A percentile compares a stretch with the other conserved stretches of the same genome.
phyloP scores from a whole-genome alignment of 2,888 invertebrate genomes.

The Drosophila kambysellisi region DNA sequence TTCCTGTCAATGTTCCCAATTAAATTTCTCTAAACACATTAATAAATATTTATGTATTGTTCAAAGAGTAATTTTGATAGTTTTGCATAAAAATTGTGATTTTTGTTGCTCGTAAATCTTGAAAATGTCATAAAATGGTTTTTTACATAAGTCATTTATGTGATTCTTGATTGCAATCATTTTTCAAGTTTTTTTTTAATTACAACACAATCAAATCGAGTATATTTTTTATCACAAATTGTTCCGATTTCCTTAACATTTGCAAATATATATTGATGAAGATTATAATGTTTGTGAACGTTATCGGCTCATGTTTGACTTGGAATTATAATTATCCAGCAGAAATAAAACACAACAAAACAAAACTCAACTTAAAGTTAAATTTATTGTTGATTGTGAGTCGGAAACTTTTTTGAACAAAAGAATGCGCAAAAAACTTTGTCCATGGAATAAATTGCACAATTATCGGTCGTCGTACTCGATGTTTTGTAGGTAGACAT shows the following conservation, averaged over 20 bases:
- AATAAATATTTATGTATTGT: not conserved
- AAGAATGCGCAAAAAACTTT: slow-evolving; percentile 25
- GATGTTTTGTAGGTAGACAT: slow-evolving; percentile 11
- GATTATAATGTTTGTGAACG: accelerated
- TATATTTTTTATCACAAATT: not conserved
- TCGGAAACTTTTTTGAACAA: slow-evolving; percentile 19
- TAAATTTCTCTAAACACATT: not conserved
- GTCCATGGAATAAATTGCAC: slow-evolving; percentile 40
- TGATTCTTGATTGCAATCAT: not conserved
- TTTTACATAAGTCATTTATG: not conserved
- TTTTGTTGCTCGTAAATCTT: not conserved
- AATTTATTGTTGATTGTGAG: slow-evolving; percentile 14
- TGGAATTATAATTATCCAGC: not conserved
- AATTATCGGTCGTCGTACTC: slow-evolving; percentile 38
- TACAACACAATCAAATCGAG: not conserved
- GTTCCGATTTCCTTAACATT: not conserved
- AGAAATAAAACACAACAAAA: not conserved
- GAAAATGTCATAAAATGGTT: not conserved
- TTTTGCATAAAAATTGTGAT: not conserved
- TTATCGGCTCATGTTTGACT: not conserved
- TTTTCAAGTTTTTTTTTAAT: not conserved
- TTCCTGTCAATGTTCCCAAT: not conserved
- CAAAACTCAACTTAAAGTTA: not conserved
- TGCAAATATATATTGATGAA: not conserved
- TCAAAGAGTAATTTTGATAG: not conserved